These are phyloP conservation scores for Parotocinclus haroldoi DNA, from an alignment of 2,797 vertebrate genomes.

Conservation along the genomic window DNA sequence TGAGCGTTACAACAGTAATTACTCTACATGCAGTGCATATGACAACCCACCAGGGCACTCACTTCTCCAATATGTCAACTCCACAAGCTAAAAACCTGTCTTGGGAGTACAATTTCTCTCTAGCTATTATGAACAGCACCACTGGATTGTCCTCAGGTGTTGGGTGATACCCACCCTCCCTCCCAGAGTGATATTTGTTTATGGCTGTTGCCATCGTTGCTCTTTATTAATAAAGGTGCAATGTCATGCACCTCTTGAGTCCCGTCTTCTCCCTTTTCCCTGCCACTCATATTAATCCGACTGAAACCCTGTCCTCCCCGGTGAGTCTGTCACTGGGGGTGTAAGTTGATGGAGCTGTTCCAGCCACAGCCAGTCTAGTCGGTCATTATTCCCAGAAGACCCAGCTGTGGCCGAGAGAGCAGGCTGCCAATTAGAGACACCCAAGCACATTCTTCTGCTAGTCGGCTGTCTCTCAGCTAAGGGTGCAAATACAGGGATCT, in stretches of 20 bases:
- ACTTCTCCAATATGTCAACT: constrained; percentile 11
- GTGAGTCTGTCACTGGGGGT: constrained; percentile 27
- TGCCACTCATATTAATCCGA: constrained; percentile 51
- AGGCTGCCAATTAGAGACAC: constrained; percentile 44
- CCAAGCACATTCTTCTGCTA: constrained; percentile 34
- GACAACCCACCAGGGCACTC: constrained; percentile 7
- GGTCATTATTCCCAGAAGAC: constrained; percentile 44
- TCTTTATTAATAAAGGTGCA: constrained; percentile 44
- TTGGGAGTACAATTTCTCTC: neutral
- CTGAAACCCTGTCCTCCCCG: constrained; percentile 27
- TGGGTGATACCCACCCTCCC: constrained; percentile 4
- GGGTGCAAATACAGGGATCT: constrained; percentile 2
- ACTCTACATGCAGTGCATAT: neutral
- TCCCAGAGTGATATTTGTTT: constrained; percentile 43
- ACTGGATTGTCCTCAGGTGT: constrained; percentile 23
- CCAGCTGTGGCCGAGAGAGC: constrained; percentile 39
- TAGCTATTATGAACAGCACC: constrained; percentile 10
- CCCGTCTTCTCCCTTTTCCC: constrained; percentile 13
- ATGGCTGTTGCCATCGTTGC: constrained; percentile 23
- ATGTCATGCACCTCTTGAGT: constrained; percentile 35
- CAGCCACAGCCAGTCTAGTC: constrained; percentile 12
- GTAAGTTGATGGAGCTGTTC: constrained; percentile 23
- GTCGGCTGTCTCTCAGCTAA: constrained; percentile 4
- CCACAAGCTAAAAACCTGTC: constrained; percentile 14
- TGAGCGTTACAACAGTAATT: constrained; percentile 6